A percentile compares a stretch with the other conserved stretches of the same genome.
Evolutionary conservation across 2,113 vertebrate genomes (phyloP).

Genomic region (Phrynosoma blainvillii): DNA sequence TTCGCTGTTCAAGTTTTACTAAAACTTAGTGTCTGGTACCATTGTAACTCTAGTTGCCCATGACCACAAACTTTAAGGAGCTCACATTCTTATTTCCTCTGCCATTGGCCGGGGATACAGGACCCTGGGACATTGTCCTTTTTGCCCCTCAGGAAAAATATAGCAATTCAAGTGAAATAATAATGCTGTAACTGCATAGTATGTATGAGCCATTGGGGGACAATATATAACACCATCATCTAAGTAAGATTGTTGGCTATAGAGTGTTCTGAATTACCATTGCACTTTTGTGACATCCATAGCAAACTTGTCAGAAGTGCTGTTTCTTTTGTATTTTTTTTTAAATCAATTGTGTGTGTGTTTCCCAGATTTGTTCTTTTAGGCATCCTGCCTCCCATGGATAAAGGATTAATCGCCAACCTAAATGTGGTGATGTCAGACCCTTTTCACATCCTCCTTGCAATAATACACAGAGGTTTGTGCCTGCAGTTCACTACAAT

Average conservation of each 20-base stretch:
- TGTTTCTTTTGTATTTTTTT: too few relatives aligned
- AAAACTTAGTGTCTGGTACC: background rate
- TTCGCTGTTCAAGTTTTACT: background rate
- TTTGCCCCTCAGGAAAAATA: background rate
- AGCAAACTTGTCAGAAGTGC: too few relatives aligned
- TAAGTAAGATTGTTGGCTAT: too few relatives aligned
- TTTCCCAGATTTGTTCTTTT: background rate
- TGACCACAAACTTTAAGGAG: background rate
- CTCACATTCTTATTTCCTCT: background rate
- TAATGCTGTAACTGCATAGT: too few relatives aligned
- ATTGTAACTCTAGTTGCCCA: background rate
- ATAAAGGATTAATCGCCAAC: background rate
- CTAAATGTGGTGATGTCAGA: background rate
- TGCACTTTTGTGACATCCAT: too few relatives aligned
- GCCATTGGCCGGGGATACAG: background rate
- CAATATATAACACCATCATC: too few relatives aligned
- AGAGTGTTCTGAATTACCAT: too few relatives aligned
- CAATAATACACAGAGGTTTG: background rate
- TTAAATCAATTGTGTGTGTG: too few relatives aligned
- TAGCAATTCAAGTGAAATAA: too few relatives aligned
- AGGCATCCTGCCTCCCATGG: background rate
- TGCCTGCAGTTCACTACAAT: background rate
- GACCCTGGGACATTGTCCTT: too few relatives aligned
- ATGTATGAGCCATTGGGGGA: too few relatives aligned
- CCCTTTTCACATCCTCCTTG: background rate